These are phyloP conservation scores for Conger conger DNA, from an alignment of 2,113 vertebrate species.

Conservation along the genomic window DNA sequence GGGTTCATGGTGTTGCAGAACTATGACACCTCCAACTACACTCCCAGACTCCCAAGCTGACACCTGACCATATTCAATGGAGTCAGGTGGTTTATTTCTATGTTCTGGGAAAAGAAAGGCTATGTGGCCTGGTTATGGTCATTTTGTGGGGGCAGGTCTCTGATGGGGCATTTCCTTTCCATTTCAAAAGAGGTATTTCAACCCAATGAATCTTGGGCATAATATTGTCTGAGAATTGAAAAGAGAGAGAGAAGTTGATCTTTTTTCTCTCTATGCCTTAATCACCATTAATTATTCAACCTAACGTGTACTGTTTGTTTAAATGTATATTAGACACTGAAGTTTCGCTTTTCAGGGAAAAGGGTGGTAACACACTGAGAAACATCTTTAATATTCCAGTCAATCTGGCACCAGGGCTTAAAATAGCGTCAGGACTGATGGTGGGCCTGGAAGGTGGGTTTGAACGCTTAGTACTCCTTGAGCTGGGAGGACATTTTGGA, in stretches of 20 bases:
- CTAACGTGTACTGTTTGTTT: neutral
- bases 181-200: neutral
- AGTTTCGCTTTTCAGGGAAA: neutral
- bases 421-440: neutral
- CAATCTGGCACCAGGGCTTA: neutral
- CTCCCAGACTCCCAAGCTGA: neutral
- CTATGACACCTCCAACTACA: neutral
- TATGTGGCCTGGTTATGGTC: constrained; percentile 1
- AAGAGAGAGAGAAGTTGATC: no score
- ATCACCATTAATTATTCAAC: neutral
- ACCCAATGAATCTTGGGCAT: neutral
- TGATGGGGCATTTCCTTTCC: neutral
- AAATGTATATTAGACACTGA: neutral
- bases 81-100: constrained; percentile 2
- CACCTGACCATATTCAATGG: constrained; percentile 1
- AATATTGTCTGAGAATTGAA: no score
- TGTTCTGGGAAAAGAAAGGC: constrained; percentile 1
- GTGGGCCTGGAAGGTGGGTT: neutral
- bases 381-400: neutral
- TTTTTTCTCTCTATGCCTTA: neutral
- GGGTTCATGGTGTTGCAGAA: constrained; percentile 2
- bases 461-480: neutral
- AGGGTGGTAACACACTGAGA: neutral
- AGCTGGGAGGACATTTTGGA: neutral
- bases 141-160: constrained; percentile 2